These are phyloP conservation scores for Littorina saxatilis DNA, from an alignment of 1,140 invertebrate genomes.

Conservation along the genomic window DNA sequence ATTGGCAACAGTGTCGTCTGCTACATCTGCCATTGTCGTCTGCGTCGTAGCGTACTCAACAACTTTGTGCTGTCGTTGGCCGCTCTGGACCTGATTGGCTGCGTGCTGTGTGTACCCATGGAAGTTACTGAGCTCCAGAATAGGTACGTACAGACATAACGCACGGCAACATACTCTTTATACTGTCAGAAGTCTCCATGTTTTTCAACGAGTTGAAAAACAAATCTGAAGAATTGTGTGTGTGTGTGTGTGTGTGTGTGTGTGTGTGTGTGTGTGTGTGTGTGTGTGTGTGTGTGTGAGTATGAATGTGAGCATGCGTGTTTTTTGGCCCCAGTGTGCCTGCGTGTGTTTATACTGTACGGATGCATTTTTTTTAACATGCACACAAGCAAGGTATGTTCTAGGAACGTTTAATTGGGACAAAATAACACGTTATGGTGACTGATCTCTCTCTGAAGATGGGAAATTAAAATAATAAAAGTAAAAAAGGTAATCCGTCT, in stretches of 20 bases:
- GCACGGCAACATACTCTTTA: too few species aligned
- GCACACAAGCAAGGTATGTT: too few species aligned
- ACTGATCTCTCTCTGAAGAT: too few species aligned
- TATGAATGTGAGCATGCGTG: neutral
- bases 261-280: neutral
- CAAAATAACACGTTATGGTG: too few species aligned
- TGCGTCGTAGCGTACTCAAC: conserved; percentile 43
- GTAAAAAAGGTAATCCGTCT: too few species aligned
- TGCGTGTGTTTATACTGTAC: neutral
- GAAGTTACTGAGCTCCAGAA: conserved; percentile 50
- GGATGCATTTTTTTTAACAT: too few species aligned
- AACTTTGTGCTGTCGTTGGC: conserved; percentile 54
- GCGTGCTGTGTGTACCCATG: conserved; percentile 51
- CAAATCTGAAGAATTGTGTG: too few species aligned
- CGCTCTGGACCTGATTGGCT: conserved; percentile 48
- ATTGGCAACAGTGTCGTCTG: conserved; percentile 55
- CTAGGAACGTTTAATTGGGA: too few species aligned
- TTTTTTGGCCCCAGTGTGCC: neutral
- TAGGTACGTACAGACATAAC: conserved; percentile 27
- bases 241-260: conserved; percentile 11
- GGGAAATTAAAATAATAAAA: too few species aligned
- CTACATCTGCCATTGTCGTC: conserved; percentile 43
- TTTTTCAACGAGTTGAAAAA: too few species aligned
- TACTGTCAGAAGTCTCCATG: too few species aligned
- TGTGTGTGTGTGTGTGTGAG: conserved; percentile 17